Evolutionary conservation across 2,888 invertebrate genomes (phyloP), one percentile per base, ranked within the genome.

Genomic region (Sesamia inferens): DNA sequence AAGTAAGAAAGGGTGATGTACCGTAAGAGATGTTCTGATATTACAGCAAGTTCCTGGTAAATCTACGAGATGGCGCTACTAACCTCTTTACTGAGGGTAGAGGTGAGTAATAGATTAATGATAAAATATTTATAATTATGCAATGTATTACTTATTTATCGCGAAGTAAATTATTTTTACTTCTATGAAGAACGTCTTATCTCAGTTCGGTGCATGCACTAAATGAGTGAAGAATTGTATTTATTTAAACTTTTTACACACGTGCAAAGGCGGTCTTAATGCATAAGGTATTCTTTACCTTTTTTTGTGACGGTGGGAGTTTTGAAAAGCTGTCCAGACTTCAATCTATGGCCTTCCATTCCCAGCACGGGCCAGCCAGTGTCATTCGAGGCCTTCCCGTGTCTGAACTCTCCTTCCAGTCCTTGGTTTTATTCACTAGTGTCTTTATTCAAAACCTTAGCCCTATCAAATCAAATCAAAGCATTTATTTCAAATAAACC

Each of bases 11-110:
- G 11, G 5, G 19, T 11, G 24, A 16, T 42, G 39, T 11, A 8
- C 19, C 1, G 7, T 5, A 16, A 4, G 16, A 44, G 22, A 62
- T 51, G 47, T 16, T 39, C 5, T 11, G 44, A 59, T 66, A 42
- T 7, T 44, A 1, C 4, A 58, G 19, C 13, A 62, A 74, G 70
- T 81, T 59, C 58, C 44, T 11, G 62, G n/a, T 31, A 5, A 3
- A 11, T 16, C 2, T 7, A 62, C 55, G 0, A 84, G 84, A 80
- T 81, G 84, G 76, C 81, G 70, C 58, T 66, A 22, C 54, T 7
- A 0, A 22, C n/a, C 16, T 22, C 13, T 14, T 58, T 31, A 14
- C 24, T 16, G 0, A 51, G 3, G 5, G 22, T 16, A 10, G 22
- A 51, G 65, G 81, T 81, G 42, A 68, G 76, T 68, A 48, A 0